phyloP scores from a whole-genome alignment of 2,888 invertebrate genomes.

The Theretra japonica region DNA sequence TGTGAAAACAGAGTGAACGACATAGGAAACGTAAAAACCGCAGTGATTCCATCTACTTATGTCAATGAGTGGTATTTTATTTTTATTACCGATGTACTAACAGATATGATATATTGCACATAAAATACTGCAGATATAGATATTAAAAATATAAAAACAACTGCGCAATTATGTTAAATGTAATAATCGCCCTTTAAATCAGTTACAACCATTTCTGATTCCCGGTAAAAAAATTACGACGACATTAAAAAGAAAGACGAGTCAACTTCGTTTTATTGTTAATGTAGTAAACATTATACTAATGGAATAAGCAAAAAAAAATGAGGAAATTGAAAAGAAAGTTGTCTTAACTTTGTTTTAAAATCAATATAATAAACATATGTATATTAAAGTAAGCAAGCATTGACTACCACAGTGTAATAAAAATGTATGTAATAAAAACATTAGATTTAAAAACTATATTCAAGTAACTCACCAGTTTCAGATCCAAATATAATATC shows the following conservation, averaged over 20 bases:
- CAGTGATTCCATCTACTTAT: neutral
- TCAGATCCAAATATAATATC: conserved; percentile 37
- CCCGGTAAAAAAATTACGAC: neutral
- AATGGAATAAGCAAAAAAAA: no score
- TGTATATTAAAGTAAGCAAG: no score
- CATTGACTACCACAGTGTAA: no score
- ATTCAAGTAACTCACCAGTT: conserved; percentile 40
- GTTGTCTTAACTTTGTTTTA: neutral
- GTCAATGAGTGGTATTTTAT: neutral
- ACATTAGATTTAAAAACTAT: conserved; percentile 27
- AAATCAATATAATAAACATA: no score
- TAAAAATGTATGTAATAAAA: no score
- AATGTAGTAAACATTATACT: no score
- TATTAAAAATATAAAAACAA: no score
- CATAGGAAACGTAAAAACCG: neutral
- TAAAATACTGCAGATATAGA: no score
- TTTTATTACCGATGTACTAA: neutral
- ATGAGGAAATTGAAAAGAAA: neutral
- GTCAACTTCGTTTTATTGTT: neutral
- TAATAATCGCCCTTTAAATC: no score
- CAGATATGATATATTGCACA: neutral
- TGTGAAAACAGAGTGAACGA: no score
- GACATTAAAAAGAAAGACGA: neutral
- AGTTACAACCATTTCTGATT: no score
- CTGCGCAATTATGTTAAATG: no score